Evolutionary conservation across 1,140 invertebrate genomes (phyloP), one percentile per base, ranked within the genome.

Genomic region (Tetraneura akinire): DNA sequence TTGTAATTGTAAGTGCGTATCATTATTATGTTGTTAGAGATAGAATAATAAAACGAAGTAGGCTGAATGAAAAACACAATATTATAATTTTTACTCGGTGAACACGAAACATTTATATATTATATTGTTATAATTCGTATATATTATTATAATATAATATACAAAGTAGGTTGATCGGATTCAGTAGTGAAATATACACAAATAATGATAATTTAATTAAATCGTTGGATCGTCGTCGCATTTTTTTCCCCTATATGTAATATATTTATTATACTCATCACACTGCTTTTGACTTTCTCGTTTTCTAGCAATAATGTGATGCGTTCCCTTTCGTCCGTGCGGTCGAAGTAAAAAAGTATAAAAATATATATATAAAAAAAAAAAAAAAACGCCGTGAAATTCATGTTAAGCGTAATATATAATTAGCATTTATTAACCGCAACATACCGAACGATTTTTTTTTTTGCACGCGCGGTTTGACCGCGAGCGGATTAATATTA

Each of bases 131-230:
- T n/a, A n/a, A n/a, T n/a, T n/a, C n/a, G n/a, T n/a, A 37, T 8
- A 37, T 37, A 37, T 37, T 37, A 37, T 37, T 37, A 37, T 37
- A 37, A 37, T 37, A 8, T 8, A 37, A 37, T 3, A 37, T 49
- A 26, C 42, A 14, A 70, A 70, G 66, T 70, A 70, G 66, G 66
- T 70, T 70, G 66, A n/a, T 70, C 66, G 14, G 21, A n/a, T 14
- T 1, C 37, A 45, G 64, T 14, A 6, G n/a, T 23, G 23, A 68
- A 68, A 68, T 42, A 21, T 11, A 23, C n/a, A 45, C 64, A 45
- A 37, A 66, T 66, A 66, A 66, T 66, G n/a, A n/a, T 66, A 42
- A 42, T 66, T 66, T 62, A 62, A 62, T 62, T 62, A 62, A 62
- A 62, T 62, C 29, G 29, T n/a, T 62, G 9, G 29, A 29, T 29